Evolutionary conservation across 2,113 vertebrate genomes (phyloP).

Genomic region (Clarias gariepinus): DNA sequence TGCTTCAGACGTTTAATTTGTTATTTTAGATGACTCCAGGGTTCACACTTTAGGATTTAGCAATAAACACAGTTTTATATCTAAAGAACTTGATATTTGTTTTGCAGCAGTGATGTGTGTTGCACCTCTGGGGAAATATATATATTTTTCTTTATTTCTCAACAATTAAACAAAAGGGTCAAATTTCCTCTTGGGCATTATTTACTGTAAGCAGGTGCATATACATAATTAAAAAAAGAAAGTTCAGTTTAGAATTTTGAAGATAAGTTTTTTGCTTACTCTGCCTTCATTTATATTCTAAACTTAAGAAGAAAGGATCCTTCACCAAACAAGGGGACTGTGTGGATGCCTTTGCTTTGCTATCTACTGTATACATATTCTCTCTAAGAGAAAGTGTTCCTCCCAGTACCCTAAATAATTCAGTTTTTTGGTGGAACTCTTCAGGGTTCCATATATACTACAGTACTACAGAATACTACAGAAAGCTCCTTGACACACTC

Average conservation of each 20-base stretch:
- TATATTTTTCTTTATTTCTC: background rate
- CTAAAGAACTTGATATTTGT: background rate
- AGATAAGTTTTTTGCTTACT: background rate
- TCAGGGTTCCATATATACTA: background rate
- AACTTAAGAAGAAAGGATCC: background rate
- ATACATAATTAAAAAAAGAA: background rate
- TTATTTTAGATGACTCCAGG: conserved; percentile 23
- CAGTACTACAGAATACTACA: background rate
- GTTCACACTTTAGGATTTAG: background rate
- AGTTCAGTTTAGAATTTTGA: background rate
- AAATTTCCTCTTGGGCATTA: background rate
- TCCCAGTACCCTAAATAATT: background rate
- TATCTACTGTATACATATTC: background rate
- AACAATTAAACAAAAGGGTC: background rate
- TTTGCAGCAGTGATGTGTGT: background rate
- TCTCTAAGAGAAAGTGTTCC: background rate
- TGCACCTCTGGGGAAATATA: background rate
- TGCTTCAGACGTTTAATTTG: conserved; percentile 6
- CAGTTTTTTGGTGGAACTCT: background rate
- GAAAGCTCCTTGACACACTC: background rate
- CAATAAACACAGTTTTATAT: background rate
- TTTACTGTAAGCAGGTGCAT: background rate
- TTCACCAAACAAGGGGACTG: background rate
- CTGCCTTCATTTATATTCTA: background rate
- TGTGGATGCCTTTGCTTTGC: too few species aligned